A percentile compares a stretch with the other conserved stretches of the same genome.
phyloP scores from a whole-genome alignment of 2,113 vertebrate species.

The Chionomys nivalis region DNA sequence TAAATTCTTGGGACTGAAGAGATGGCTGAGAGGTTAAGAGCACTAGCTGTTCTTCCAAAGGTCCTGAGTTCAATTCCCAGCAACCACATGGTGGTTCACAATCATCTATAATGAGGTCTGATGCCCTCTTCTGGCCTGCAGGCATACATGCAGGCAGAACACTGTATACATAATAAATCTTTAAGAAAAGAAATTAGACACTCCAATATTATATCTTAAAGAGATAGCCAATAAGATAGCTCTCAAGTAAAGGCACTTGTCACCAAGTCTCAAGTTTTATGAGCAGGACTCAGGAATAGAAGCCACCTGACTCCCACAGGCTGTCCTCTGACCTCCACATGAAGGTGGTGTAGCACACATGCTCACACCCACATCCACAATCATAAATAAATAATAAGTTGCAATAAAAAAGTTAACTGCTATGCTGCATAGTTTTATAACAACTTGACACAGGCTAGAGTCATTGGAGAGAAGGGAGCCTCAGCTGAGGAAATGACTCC shows the following conservation, averaged over 20 bases:
- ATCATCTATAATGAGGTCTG: no score
- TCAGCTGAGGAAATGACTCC: no score
- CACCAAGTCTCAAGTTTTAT: background rate
- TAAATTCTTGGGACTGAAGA: background rate
- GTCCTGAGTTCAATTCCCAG: background rate
- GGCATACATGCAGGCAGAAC: no score
- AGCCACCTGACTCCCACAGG: no score
- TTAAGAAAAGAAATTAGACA: background rate
- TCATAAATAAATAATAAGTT: no score
- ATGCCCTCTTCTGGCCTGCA: no score
- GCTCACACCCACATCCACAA: background rate
- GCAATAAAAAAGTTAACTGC: no score
- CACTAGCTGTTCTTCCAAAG: background rate
- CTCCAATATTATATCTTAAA: background rate
- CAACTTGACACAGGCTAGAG: no score
- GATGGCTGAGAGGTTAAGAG: background rate
- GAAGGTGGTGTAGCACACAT: background rate
- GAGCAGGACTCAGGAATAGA: background rate
- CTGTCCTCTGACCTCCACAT: background rate
- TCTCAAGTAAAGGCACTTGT: background rate
- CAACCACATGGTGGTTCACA: no score
- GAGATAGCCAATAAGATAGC: background rate
- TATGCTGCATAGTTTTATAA: no score
- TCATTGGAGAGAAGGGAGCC: no score
- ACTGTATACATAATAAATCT: no score